Base-by-base conservation (phyloP, 2,888 invertebrate genomes). In the Himalopsyche kuldschensis region DNA sequence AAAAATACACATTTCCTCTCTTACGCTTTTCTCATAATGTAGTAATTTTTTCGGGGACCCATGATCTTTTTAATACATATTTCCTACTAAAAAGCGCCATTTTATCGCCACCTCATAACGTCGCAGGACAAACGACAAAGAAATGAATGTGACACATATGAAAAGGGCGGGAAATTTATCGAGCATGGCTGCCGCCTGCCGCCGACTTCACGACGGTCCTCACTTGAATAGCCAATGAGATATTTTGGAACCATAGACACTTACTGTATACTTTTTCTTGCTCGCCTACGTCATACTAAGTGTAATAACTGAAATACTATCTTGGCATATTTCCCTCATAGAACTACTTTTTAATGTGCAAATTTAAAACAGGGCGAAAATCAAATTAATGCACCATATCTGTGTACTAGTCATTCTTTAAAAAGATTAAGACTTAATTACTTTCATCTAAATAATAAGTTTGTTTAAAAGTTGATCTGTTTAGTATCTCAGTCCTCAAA, bases 21-120 rank as follows among this genome's bases (percentile, higher is more conserved):
- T 3, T 31, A n/a, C 32, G 17, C 78, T 82, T 82, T 76, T 69
- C 55, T 82, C 48, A 78, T 82, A 63, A 75, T 63, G 46, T 82
- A 82, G 82, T 82, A 78, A 77, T 77, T 77, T 82, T 82, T 78
- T 82, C 17, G 30, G 41, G 30, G 78, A 20, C 78, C 77, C 79
- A 46, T 78, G 82, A 82, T 82, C 77, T 78, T 82, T 82, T 82
- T 82, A 82, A 82, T 82, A 82, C 78, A 82, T 81, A 75, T 81
- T 76, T 76, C 48, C 76, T 32, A 48, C 81, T 75, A 31, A 31
- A 20, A 75, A 48, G 32, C 75, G n/a, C 75, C n/a, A 75, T 46
- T 80, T 75, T 80, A 75, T 75, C 75, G 55, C 81, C 46, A 76
- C 32, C 30, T 20, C 75, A 31, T 31, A 31, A 24, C 75, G 48